Percentiles rank a stretch among this genome's conserved stretches.
These are phyloP conservation scores for Drosophila burlai DNA, from an alignment of 1,140 invertebrate species.

Conservation along the genomic window DNA sequence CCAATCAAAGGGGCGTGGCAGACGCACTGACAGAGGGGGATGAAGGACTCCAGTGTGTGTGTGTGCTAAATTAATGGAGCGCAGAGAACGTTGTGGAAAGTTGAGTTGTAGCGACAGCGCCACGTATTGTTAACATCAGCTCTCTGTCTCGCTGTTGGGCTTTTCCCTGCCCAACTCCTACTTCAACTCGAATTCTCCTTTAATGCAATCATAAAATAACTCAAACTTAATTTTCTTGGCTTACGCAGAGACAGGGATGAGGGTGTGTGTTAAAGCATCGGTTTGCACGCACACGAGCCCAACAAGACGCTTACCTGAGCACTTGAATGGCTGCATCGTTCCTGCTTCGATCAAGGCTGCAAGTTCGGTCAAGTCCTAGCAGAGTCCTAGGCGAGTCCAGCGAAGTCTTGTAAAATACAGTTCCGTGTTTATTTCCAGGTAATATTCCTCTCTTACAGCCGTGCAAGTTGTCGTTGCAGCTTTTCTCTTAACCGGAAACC, in stretches of 20 bases:
- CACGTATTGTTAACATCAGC: conserved; percentile 30
- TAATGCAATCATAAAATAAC: conserved; percentile 65
- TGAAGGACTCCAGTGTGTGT: background rate
- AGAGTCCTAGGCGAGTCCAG: background rate
- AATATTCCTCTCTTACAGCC: background rate
- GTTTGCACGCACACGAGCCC: no score
- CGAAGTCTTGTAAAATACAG: background rate
- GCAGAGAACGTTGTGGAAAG: conserved; percentile 5
- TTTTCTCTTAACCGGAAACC: background rate
- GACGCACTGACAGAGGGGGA: conserved; percentile 1
- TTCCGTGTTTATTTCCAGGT: background rate
- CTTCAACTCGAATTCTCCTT: background rate
- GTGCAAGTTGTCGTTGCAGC: background rate
- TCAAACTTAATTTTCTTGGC: conserved; percentile 47
- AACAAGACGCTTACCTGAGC: background rate
- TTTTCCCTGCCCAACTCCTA: background rate
- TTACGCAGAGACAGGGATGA: background rate
- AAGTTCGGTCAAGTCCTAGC: background rate
- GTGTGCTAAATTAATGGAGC: conserved; percentile 66
- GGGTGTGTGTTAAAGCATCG: no score
- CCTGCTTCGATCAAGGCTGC: background rate
- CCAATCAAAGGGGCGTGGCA: conserved; percentile 61
- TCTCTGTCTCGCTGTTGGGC: background rate
- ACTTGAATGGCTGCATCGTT: no score
- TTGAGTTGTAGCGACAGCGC: conserved; percentile 36